Conservation (phyloP, 2,113 vertebrate species). For the Pyxicephalus adspersus region DNA sequence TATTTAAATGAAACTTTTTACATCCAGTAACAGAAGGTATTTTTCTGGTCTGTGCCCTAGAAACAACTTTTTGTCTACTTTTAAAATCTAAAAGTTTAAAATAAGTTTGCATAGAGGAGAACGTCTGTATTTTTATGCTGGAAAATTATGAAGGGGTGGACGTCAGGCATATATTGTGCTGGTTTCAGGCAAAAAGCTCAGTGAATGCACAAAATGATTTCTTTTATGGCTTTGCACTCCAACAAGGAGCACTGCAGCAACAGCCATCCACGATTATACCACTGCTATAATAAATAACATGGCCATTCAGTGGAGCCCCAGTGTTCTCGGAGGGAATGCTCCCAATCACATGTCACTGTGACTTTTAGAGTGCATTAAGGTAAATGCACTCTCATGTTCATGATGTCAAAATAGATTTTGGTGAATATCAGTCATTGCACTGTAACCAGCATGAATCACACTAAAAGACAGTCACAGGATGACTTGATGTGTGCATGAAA, state of each 20-base stretch:
- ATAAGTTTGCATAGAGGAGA: conserved; percentile 48
- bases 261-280: conserved; percentile 51
- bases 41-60: conserved; percentile 12
- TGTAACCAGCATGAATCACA: conserved; percentile 2
- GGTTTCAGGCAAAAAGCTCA: conserved; percentile 59
- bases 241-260: conserved; percentile 57
- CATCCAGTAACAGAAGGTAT: conserved; percentile 8
- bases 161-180: conserved; percentile 59
- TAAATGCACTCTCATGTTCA: conserved; percentile 20
- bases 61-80: conserved; percentile 53
- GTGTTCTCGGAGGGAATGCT: conserved; percentile 31
- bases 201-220: conserved; percentile 61
- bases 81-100: conserved; percentile 47
- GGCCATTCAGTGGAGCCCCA: conserved; percentile 22
- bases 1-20: no score
- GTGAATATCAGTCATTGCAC: conserved; percentile 21
- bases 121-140: conserved; percentile 58
- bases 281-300: conserved; percentile 24
- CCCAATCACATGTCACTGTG: conserved; percentile 20
- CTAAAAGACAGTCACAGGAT: not conserved
- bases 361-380: conserved; percentile 44
- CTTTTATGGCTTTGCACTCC: conserved; percentile 58
- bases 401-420: conserved; percentile 49
- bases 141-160: conserved; percentile 60
- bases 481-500: not conserved